Conservation (phyloP, 2,113 vertebrate species). For the Anoplopoma fimbria region DNA sequence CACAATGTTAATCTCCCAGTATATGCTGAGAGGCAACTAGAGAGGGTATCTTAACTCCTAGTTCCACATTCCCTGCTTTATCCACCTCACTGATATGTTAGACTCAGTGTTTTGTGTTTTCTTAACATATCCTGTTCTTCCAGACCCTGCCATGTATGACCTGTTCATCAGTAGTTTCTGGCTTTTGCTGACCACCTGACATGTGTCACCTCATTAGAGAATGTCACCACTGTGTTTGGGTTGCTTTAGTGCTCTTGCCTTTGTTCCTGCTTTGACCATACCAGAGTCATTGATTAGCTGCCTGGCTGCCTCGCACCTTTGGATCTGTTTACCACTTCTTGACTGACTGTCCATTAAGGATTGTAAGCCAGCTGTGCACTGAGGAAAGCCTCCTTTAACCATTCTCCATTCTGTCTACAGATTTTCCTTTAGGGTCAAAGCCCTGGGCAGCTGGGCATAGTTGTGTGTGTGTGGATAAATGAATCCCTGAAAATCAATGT, state of each 20-base stretch:
- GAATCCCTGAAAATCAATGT: slow-evolving; percentile 6
- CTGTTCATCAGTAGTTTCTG: not conserved
- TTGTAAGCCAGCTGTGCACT: slow-evolving; percentile 13
- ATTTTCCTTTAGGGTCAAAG: not conserved
- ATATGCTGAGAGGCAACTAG: not conserved
- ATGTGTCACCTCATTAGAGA: slow-evolving; percentile 15
- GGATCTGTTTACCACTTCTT: slow-evolving; percentile 16
- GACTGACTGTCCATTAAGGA: slow-evolving; percentile 6
- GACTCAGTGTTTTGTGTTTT: not conserved
- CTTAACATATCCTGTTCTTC: not conserved
- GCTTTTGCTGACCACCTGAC: not conserved
- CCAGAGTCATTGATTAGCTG: slow-evolving; percentile 27
- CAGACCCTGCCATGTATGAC: not conserved
- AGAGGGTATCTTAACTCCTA: not conserved
- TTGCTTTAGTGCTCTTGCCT: not conserved
- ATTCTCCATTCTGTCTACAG: not conserved
- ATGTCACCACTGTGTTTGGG: slow-evolving; percentile 9
- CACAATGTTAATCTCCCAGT: too few relatives aligned
- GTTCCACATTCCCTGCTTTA: not conserved
- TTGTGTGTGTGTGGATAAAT: slow-evolving; percentile 15
- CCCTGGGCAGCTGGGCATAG: not conserved
- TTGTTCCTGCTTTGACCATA: slow-evolving; percentile 25
- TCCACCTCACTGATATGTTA: not conserved
- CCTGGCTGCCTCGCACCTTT: not conserved
- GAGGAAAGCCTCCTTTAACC: not conserved